Evolutionary conservation across 2,113 vertebrate species (phyloP).

Genomic region (Bombycilla garrulus): DNA sequence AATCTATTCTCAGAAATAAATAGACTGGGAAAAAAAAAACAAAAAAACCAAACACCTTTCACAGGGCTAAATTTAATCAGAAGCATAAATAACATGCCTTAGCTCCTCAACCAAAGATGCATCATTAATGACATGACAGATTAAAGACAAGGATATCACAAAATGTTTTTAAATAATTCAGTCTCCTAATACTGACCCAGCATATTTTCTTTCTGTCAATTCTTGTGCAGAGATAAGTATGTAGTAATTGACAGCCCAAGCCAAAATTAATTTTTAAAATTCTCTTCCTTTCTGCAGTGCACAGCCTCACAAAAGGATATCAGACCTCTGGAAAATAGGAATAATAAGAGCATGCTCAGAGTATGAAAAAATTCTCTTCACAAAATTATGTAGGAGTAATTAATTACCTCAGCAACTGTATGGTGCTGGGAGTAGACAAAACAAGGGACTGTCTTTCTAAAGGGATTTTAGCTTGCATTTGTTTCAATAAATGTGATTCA

Average conservation of each 20-base stretch:
- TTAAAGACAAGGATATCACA: not conserved
- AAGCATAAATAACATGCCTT: not conserved
- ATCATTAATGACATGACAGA: not conserved
- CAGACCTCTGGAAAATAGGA: not conserved
- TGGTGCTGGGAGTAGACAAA: not conserved
- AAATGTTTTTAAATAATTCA: not conserved
- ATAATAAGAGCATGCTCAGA: not conserved
- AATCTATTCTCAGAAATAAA: not conserved
- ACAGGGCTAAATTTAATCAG: not conserved
- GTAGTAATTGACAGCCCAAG: not conserved
- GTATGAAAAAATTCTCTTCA: not conserved
- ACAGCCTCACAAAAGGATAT: not conserved
- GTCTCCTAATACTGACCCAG: not conserved
- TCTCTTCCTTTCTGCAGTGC: not conserved
- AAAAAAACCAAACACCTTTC: not conserved
- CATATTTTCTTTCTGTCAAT: not conserved
- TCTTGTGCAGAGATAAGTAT: not conserved
- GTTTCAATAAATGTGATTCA: constrained; percentile 1
- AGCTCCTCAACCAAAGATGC: not conserved
- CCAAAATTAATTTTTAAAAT: not conserved
- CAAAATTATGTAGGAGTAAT: not conserved
- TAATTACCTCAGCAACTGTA: not conserved
- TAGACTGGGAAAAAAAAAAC: not conserved
- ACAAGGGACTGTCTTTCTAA: not conserved
- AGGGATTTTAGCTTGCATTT: not conserved